Base-by-base conservation (phyloP, 1,140 invertebrate species). In the Cydia splendana region DNA sequence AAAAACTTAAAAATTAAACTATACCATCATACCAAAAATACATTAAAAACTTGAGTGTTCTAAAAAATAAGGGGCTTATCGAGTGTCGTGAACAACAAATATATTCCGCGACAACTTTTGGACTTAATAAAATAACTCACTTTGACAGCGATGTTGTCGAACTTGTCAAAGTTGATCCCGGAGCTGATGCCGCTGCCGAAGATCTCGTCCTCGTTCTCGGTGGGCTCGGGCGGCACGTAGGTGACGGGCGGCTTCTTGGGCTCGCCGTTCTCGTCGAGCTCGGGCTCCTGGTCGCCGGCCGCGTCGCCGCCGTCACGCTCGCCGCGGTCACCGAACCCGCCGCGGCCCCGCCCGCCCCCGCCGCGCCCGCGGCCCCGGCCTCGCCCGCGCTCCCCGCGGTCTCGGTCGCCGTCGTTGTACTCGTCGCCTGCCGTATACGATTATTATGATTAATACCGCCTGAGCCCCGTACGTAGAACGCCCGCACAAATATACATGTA, bases 121-220 rank as follows among this genome's bases (percentile, higher is more conserved):
- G 24, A 80, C 53, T n/a, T 62, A 30, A 20, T 24, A 24, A 62
- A 62, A 62, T 24, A n/a, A 24, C 85, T 91, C 75, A 98, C 96
- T 84, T 97, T 96, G 0, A 98, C 96, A 75, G 96, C 95, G 81
- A 99, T 98, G 2, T 95, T 91, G 76, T 98, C 96, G 85, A 98
- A 98, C 81, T 98, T 97, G 45, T 96, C 94, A 89, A 99, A 99
- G 89, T 99, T 98, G 7, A 98, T 98, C 0, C 98, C 98, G 7
- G 94, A 94, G 2, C 95, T 94, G 7, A 97, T 96, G 0, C 95
- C 95, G 53, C 93, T 95, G 30, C 94, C 94, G 82, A 97, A 98
- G 6, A 98, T 94, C 57, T 95, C 95, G 1, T 94, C 91, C 74
- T 97, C 97, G 79, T 97, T 95, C 1, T 94, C 94, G 1, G 94